Conservation (phyloP, 2,888 invertebrate species). For the Dynastes tityus region DNA sequence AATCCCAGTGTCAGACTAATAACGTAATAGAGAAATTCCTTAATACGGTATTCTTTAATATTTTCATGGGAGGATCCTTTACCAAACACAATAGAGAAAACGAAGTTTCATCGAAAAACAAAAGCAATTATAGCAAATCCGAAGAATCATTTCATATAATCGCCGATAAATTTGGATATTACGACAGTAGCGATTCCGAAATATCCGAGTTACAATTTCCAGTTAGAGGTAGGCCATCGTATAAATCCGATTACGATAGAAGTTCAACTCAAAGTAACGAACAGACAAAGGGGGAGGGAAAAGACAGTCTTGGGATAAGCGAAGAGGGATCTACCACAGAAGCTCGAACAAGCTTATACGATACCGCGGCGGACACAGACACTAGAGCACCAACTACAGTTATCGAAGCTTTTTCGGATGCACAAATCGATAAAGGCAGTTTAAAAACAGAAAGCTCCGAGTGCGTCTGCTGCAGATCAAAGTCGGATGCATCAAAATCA, state of each 20-base stretch:
- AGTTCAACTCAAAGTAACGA: not conserved
- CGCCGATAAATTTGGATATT: constrained; percentile 49
- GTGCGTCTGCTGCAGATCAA: not conserved
- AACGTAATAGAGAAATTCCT: constrained; percentile 35
- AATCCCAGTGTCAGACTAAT: constrained; percentile 42
- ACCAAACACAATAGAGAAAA: constrained; percentile 18
- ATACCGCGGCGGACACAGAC: constrained; percentile 10
- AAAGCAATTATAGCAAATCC: constrained; percentile 13
- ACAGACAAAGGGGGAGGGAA: not conserved
- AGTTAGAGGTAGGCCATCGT: not conserved
- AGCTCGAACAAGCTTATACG: constrained; percentile 1
- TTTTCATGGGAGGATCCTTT: constrained; percentile 51
- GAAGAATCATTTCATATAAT: constrained; percentile 38
- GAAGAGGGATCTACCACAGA: not conserved
- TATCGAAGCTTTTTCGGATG: not conserved
- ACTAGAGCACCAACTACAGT: constrained; percentile 5
- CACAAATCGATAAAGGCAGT: not conserved
- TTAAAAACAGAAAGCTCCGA: not conserved
- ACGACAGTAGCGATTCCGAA: constrained; percentile 53
- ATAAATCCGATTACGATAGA: not conserved
- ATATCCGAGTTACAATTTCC: constrained; percentile 50
- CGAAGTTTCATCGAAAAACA: constrained; percentile 29
- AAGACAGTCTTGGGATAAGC: not conserved
- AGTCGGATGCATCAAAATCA: constrained; percentile 38
- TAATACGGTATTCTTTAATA: constrained; percentile 35